Evolutionary conservation across 2,888 invertebrate species (phyloP).

Genomic region (Dolomedes plantarius): DNA sequence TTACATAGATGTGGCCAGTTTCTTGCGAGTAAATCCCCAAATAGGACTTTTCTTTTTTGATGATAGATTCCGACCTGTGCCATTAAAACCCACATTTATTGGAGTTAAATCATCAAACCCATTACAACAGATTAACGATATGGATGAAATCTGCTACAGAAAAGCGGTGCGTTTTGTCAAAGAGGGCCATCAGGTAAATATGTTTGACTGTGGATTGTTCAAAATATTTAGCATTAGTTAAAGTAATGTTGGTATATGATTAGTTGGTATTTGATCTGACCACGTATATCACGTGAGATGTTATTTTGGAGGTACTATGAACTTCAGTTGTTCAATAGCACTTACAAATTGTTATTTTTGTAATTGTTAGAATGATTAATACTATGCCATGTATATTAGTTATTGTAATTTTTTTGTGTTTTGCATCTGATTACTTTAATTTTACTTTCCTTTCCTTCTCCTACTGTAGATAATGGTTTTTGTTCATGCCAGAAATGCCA

Average conservation of each 20-base stretch:
- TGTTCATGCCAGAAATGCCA: constrained; percentile 98
- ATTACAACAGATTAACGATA: constrained; percentile 83
- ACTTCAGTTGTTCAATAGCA: too few relatives aligned
- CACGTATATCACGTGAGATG: too few relatives aligned
- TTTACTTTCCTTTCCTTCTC: not conserved
- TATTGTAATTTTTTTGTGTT: too few relatives aligned
- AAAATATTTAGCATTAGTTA: too few relatives aligned
- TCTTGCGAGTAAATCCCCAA: constrained; percentile 93
- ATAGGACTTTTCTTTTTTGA: constrained; percentile 95
- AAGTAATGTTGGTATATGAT: too few relatives aligned
- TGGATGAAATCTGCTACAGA: constrained; percentile 95
- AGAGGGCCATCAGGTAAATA: constrained; percentile 88
- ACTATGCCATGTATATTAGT: too few relatives aligned
- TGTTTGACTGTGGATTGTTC: not conserved
- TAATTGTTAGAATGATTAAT: too few relatives aligned
- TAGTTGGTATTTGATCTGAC: too few relatives aligned
- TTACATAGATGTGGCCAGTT: constrained; percentile 95
- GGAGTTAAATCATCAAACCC: constrained; percentile 85
- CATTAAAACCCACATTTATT: constrained; percentile 92
- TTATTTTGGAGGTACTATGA: too few relatives aligned
- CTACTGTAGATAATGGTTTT: constrained; percentile 89
- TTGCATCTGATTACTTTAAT: too few relatives aligned
- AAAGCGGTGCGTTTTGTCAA: constrained; percentile 90
- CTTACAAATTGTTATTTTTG: too few relatives aligned
- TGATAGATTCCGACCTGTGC: constrained; percentile 95